Base-by-base conservation (phyloP, 2,888 invertebrate genomes). In the Luperina testacea region DNA sequence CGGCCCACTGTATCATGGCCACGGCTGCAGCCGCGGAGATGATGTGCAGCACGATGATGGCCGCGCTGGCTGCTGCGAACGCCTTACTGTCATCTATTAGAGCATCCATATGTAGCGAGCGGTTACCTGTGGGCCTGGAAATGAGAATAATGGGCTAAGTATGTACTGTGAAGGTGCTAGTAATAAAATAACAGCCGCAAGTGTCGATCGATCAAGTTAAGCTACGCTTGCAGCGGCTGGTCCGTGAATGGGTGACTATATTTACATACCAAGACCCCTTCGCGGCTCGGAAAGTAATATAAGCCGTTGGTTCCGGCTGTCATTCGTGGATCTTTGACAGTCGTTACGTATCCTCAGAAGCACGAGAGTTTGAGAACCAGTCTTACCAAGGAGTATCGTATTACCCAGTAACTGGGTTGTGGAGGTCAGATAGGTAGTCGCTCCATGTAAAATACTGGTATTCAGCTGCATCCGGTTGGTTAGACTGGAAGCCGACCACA, bases 1-100 rank as follows among this genome's bases (percentile, higher is more conserved):
- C 97, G 1, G 97, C 96, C 92, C 97, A 95, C 92, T 97, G 97
- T 64, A 97, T 94, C 42, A 97, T 92, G 42, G 97, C 95, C 48
- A 97, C 97, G 61, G 97, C 97, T 24, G 94, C 85, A 24, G 97
- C 96, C 0, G 97, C 97, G 4, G 96, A 92, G n/a, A 94, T 51
- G 67, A 97, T 92, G 92, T 97, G 97, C 27, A 95, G 82, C 7
- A 92, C 91, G 86, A 97, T 97, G 75, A 97, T 91, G 48, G 94
- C 94, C 0, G 95, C 91, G 84, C 97, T 97, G 48, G 97, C 97
- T 2, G 93, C 85, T 1, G 95, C 97, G 89, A 97, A 97, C 59
- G 97, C 97, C 7, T 93, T 85, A 3, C 97, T 97, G 91, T 97
- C 97, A 24, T 95, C 94, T 73, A 97, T 95, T 48, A 97, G 92